Base-by-base conservation (phyloP, 2,797 vertebrate species). In the Xiphorhynchus erythropygius region DNA sequence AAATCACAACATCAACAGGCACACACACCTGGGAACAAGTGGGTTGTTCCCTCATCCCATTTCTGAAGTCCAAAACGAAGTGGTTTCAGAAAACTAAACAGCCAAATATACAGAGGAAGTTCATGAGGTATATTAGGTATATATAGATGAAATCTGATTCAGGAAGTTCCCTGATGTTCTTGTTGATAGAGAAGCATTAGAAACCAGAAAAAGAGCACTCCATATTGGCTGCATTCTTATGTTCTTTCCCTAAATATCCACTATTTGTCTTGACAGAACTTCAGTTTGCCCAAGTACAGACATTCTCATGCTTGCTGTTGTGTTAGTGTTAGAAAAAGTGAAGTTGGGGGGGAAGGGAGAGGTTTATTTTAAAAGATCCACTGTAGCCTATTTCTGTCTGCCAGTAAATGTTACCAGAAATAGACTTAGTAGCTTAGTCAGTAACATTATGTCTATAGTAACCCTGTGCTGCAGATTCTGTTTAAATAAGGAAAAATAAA, bases 351-450 rank as follows among this genome's bases (percentile, higher is more conserved):
- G 17, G 49, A 81, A 87, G 75, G 64, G 32, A 47, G 78, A 64
- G 50, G 18, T 73, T 95, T 88, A 88, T 94, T 96, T 95, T 90
- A 67, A 85, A 89, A 96, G 33, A n/a, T 87, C 65, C 41, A 92
- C 79, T 67, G 55, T 47, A 89, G 70, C 79, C 89, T 92, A 88
- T 88, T 96, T 92, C 79, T 91, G 74, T 67, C 85, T 86, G 82
- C 76, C 87, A 92, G 87, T 44, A 87, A 23, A 87, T 90, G 73
- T 65, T 67, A 79, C 77, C 76, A 93, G 85, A 94, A 96, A 94
- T 79, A 95, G 70, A 68, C 52, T 79, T 30, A 15, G 83, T 35
- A 63, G 85, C 56, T 86, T 90, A 81, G 81, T 92, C 85, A 76
- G 67, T 67, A 94, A 84, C 62, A 55, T 89, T 75, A 74, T 32